Evolutionary conservation across 2,113 vertebrate species (phyloP), one percentile per base, ranked within the genome.

Genomic region (Manacus vitellinus): DNA sequence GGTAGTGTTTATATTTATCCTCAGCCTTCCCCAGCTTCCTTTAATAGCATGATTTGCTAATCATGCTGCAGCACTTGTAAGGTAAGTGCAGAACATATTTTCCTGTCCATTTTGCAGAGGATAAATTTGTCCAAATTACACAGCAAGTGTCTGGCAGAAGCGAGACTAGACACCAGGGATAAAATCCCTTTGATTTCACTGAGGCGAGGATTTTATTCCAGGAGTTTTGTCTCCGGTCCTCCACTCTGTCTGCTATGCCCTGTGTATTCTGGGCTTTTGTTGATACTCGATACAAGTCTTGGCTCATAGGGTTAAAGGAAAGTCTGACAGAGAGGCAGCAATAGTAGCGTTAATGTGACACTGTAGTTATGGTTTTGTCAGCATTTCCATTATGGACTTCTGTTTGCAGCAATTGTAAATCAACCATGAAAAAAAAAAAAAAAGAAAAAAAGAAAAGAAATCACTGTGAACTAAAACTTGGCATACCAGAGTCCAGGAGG

Each of bases 401-500:
- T 93, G 81, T 95, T 96, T 95, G 78, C 63, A 68, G 81, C 67
- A 92, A 90, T 95, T 94, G 68, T 77, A 96, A 95, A 85, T 80
- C 90, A 92, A 67, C 88, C 88, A 71, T 85, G 49, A 14, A 30
- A 61, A 62, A 55, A 58, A 68, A 74, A 31, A 35, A 56, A 73
- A 56, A 11, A n/a, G 46, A 30, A 41, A 9, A 31, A n/a, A n/a
- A 24, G 14, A n/a, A 7, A 76, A 87, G 55, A 93, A 95, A 93
- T 94, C 58, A 15, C 85, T 93, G 94, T 65, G 88, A 94, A 74
- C 52, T 84, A 77, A 80, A 90, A 92, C 79, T 96, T 96, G 96
- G 92, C 96, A 95, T 94, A 41, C 56, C 52, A 68, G 54, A 81
- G 70, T 93, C 88, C 96, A 92, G 96, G 92, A 96, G 96, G 96